Base-by-base conservation (phyloP, 2,797 vertebrate genomes). In the Bradypodion ventrale region DNA sequence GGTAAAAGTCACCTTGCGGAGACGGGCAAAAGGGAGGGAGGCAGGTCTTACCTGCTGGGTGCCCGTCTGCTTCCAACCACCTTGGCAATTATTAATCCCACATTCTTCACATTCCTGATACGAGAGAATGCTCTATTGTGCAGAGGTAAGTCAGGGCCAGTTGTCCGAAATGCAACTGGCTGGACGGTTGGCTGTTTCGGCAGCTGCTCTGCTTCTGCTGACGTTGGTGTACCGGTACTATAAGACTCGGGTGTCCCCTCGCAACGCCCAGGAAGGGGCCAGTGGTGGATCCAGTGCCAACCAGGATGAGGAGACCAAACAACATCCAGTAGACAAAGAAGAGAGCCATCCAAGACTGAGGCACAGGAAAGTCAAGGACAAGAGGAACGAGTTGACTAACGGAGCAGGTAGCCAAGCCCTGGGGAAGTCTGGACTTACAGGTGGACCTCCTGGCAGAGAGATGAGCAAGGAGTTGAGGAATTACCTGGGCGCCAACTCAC, bases 91-190 rank as follows among this genome's bases (percentile, higher is more conserved):
- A 95, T 96, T 96, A 95, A 94, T 93, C 69, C n/a, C 9, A 5
- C 87, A 94, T 95, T 93, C 94, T 91, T 89, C 2, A 29, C 93
- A 88, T 96, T 95, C 95, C 91, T 52, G 73, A 83, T 74, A 1
- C 12, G 80, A 80, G 85, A 94, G 87, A 91, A 96, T 94, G 94
- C 87, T 84, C 92, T 87, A 87, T 84, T 15, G 62, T 25, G 80
- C 59, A 65, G 83, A 46, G 5, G 90, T 70, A 79, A 81, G 90
- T 86, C 79, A 92, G 80, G 94, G 91, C 10, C 94, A 96, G 88
- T 96, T 95, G 78, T 95, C 95, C 84, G 97, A 98, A 94, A 98
- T 98, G 97, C 96, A 96, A 94, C 96, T 98, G 85, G 92, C 96
- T 0, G 92, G 97, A 89, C 98, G 97, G 93, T 92, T 99, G 88